phyloP scores from a whole-genome alignment of 2,888 invertebrate species.

The Pterostichus madidus region DNA sequence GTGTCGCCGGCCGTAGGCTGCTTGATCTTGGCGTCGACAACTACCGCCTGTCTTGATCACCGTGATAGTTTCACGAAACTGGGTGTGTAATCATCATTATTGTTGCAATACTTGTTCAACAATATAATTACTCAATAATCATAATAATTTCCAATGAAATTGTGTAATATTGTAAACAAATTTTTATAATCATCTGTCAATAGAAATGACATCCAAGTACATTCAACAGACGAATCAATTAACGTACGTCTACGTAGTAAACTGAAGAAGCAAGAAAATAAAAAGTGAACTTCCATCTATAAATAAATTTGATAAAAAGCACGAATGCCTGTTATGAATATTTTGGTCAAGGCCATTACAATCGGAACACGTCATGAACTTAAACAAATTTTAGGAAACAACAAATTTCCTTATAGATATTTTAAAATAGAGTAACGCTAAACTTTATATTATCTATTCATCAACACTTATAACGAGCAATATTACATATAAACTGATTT shows the following conservation, averaged over 20 bases:
- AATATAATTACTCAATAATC: too few relatives aligned
- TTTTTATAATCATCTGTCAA: too few relatives aligned
- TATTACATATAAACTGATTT: background rate
- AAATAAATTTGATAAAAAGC: constrained; percentile 54
- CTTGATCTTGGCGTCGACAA: too few relatives aligned
- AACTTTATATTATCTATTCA: background rate
- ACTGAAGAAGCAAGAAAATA: constrained; percentile 9
- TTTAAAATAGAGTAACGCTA: background rate
- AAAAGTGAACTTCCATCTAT: constrained; percentile 55
- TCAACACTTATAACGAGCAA: background rate
- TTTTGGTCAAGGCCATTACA: constrained; percentile 54
- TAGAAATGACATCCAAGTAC: too few relatives aligned
- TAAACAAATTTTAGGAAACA: constrained; percentile 25
- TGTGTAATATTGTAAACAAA: too few relatives aligned
- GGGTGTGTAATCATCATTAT: too few relatives aligned
- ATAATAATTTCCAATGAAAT: too few relatives aligned
- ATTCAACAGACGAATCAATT: too few relatives aligned
- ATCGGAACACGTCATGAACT: constrained; percentile 38
- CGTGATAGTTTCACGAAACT: too few relatives aligned
- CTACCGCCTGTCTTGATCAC: too few relatives aligned
- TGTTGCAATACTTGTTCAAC: too few relatives aligned
- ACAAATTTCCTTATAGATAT: constrained; percentile 27
- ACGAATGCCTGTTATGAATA: constrained; percentile 39
- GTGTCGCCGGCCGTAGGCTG: too few relatives aligned
- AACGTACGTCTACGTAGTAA: background rate